A percentile compares a stretch with the other conserved stretches of the same genome.
phyloP scores from a whole-genome alignment of 2,888 invertebrate genomes.

The Amphimallon solstitiale region DNA sequence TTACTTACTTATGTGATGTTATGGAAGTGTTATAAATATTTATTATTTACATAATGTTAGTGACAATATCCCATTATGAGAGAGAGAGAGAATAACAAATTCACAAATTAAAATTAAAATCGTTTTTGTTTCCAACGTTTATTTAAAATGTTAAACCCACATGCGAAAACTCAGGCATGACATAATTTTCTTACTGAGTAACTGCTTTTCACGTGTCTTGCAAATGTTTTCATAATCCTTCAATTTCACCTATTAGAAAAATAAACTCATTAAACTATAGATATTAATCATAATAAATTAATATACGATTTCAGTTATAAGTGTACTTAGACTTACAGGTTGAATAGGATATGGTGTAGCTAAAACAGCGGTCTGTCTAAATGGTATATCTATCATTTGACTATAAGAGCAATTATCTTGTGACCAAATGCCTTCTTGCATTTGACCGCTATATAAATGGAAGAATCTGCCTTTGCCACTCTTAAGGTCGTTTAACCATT shows the following conservation, averaged over 20 bases:
- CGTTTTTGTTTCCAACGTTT: background rate
- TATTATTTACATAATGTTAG: too few species aligned
- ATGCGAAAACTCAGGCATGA: slow-evolving; percentile 13
- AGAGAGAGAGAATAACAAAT: too few species aligned
- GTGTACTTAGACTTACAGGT: slow-evolving; percentile 56
- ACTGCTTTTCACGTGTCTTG: slow-evolving; percentile 30
- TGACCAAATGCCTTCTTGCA: slow-evolving; percentile 74
- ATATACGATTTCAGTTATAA: background rate
- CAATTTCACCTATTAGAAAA: slow-evolving; percentile 34
- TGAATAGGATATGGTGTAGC: slow-evolving; percentile 70
- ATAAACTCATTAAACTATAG: slow-evolving; percentile 2
- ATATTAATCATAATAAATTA: background rate
- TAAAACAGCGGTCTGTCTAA: slow-evolving; percentile 66
- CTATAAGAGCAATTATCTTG: slow-evolving; percentile 67
- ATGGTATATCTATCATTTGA: slow-evolving; percentile 69
- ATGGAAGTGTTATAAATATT: too few species aligned
- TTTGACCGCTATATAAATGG: slow-evolving; percentile 72
- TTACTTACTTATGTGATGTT: too few species aligned
- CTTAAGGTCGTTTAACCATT: slow-evolving; percentile 68
- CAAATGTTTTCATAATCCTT: slow-evolving; percentile 36
- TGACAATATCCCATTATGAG: too few species aligned
- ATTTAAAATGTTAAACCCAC: slow-evolving; percentile 5
- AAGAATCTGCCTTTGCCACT: slow-evolving; percentile 73
- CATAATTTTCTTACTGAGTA: background rate
- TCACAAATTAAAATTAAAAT: too few species aligned